phyloP scores from a whole-genome alignment of 2,797 vertebrate genomes.

The Xyrichtys novacula region DNA sequence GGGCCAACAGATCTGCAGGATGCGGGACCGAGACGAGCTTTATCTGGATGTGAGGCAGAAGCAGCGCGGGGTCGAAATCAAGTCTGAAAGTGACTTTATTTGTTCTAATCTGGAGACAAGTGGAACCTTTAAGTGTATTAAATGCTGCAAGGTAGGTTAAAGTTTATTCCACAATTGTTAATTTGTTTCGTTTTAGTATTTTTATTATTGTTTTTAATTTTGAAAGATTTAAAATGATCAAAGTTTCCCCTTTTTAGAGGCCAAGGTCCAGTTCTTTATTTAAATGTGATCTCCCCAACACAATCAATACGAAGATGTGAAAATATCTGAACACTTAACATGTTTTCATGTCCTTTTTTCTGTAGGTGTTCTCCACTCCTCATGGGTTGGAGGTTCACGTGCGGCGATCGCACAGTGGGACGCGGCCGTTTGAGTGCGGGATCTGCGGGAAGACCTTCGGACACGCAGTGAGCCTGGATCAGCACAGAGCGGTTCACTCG shows the following conservation, averaged over 20 bases:
- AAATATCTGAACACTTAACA: fast-evolving
- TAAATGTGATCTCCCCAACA: background rate
- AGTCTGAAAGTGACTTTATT: slow-evolving; percentile 88
- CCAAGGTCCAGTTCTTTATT: background rate
- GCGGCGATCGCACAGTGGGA: slow-evolving; percentile 96
- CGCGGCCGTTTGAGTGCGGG: slow-evolving; percentile 95
- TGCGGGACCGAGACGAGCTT: slow-evolving; percentile 68
- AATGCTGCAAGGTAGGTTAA: slow-evolving; percentile 93
- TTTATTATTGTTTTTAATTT: no score
- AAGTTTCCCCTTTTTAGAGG: no score
- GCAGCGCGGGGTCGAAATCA: slow-evolving; percentile 84
- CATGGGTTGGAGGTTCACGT: slow-evolving; percentile 98
- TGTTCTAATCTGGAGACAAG: slow-evolving; percentile 87
- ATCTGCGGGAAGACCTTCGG: slow-evolving; percentile 98
- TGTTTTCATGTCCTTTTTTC: background rate
- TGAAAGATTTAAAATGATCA: no score
- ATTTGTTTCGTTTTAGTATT: no score
- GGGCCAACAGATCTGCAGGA: slow-evolving; percentile 56
- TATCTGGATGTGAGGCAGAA: slow-evolving; percentile 80
- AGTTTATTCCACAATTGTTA: background rate
- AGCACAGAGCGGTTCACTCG: slow-evolving; percentile 96
- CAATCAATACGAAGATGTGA: background rate
- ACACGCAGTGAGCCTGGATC: slow-evolving; percentile 97
- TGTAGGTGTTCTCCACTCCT: slow-evolving; percentile 96
- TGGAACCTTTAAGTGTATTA: slow-evolving; percentile 94